Conservation (phyloP, 2,113 vertebrate genomes). For the Trogon melanurus region DNA sequence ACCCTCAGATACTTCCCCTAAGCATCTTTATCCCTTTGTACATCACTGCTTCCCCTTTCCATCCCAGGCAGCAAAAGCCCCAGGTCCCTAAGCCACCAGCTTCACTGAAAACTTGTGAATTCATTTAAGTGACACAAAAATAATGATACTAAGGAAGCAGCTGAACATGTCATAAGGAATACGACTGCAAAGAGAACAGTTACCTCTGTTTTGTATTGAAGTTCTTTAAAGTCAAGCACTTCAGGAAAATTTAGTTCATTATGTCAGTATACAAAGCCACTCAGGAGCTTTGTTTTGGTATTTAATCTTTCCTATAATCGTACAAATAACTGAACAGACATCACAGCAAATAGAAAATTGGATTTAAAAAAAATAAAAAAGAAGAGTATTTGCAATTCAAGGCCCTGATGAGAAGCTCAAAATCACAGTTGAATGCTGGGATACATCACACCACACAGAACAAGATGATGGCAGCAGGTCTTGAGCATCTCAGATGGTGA, state of each 20-base stretch:
- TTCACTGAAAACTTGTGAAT: neutral
- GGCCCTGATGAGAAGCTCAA: neutral
- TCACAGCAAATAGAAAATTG: neutral
- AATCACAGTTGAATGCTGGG: neutral
- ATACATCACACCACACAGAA: neutral
- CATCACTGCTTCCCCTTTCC: neutral
- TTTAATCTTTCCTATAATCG: neutral
- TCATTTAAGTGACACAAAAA: neutral
- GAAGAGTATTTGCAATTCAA: neutral
- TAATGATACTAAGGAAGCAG: neutral
- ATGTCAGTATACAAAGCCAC: neutral
- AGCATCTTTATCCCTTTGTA: neutral
- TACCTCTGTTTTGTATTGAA: neutral
- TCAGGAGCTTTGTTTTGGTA: neutral
- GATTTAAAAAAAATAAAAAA: neutral
- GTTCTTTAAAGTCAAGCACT: neutral
- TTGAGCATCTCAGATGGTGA: neutral
- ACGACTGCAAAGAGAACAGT: neutral
- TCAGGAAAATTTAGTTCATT: neutral
- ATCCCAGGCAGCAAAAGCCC: neutral
- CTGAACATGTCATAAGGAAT: neutral
- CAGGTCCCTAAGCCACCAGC: neutral
- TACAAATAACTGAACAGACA: neutral
- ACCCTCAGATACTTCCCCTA: neutral
- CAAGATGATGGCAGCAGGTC: neutral